A percentile compares a stretch with the other conserved stretches of the same genome.
Evolutionary conservation across 2,113 vertebrate species (phyloP).

Genomic region (Nycticebus coucang): DNA sequence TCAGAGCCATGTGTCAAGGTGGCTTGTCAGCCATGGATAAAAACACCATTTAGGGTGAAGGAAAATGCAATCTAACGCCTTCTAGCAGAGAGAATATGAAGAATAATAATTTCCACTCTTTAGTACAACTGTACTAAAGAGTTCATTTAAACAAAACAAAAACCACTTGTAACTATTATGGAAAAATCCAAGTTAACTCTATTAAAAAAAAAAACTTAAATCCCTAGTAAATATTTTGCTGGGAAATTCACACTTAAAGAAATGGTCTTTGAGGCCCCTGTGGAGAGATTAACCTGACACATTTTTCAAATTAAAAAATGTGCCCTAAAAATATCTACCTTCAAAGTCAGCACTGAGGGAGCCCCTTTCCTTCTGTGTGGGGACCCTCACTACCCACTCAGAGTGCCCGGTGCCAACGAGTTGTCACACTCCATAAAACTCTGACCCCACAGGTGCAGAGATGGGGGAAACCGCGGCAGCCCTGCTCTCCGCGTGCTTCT

Average conservation of each 20-base stretch:
- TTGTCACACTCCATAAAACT: not conserved
- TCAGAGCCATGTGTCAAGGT: not conserved
- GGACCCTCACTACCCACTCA: accelerated
- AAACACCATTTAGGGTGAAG: not conserved
- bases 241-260: slow-evolving; percentile 43
- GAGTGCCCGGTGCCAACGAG: accelerated
- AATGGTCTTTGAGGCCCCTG: not conserved
- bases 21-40: not conserved
- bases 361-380: not conserved
- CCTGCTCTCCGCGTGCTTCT: not conserved
- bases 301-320: not conserved
- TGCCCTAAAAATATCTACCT: not conserved
- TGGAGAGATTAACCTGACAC: not conserved
- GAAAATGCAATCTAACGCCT: slow-evolving; percentile 30
- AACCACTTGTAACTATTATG: not conserved
- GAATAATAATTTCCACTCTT: slow-evolving; percentile 59
- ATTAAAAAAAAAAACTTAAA: not conserved
- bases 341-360: not conserved
- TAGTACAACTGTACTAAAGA: not conserved
- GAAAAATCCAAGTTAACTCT: slow-evolving; percentile 62
- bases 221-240: slow-evolving; percentile 55
- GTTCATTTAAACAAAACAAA: not conserved
- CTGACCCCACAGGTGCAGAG: accelerated
- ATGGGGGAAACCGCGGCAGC: not conserved
- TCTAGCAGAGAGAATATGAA: not conserved